Percentiles rank a stretch among this genome's conserved stretches.
phyloP scores from a whole-genome alignment of 2,888 invertebrate species.

The Phaedon cochleariae region DNA sequence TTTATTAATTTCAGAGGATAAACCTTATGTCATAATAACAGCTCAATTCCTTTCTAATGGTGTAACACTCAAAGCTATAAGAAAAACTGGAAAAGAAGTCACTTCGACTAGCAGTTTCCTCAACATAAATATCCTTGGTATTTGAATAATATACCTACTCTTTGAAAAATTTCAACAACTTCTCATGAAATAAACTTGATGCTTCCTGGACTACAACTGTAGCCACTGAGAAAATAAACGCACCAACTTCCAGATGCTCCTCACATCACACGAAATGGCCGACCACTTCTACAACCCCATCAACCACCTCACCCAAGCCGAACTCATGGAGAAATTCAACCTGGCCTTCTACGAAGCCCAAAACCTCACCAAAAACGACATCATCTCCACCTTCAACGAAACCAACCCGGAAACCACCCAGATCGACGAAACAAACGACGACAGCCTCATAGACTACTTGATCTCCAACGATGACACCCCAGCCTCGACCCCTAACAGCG shows the following conservation, averaged over 20 bases:
- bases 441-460: conserved; percentile 45
- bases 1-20: too few species aligned
- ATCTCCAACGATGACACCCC: conserved; percentile 44
- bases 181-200: too few species aligned
- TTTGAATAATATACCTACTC: too few species aligned
- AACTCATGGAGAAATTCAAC: conserved; percentile 61
- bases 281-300: conserved; percentile 49
- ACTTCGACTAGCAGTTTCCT: too few species aligned
- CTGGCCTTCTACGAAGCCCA: conserved; percentile 61
- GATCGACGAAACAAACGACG: conserved; percentile 26
- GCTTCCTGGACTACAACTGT: too few species aligned
- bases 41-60: too few species aligned
- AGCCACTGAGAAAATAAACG: too few species aligned
- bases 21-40: too few species aligned
- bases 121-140: too few species aligned
- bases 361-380: conserved; percentile 49
- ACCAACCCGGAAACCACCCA: conserved; percentile 11
- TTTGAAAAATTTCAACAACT: too few species aligned
- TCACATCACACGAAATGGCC: conserved; percentile 40
- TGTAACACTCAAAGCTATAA: too few species aligned
- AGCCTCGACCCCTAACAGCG: conserved; percentile 36
- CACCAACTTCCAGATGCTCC: conserved; percentile 43
- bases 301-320: conserved; percentile 53
- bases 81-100: too few species aligned
- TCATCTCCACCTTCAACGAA: conserved; percentile 51